Percentiles rank a stretch among this genome's conserved stretches.
phyloP scores from a whole-genome alignment of 2,113 vertebrate species.

The Grallaria varia region DNA sequence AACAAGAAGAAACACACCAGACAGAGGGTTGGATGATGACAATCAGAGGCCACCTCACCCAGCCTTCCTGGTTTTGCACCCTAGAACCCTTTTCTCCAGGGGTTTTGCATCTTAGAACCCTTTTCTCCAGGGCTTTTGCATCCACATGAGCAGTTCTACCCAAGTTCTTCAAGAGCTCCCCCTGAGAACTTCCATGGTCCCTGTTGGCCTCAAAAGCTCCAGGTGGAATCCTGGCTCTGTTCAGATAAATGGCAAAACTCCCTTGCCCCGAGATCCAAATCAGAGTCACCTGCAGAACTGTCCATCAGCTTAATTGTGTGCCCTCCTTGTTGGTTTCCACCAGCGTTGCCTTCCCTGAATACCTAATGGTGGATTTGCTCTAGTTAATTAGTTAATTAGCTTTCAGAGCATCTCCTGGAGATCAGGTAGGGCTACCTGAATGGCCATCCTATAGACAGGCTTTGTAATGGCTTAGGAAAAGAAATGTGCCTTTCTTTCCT shows the following conservation, averaged over 20 bases:
- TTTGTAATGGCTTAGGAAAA: neutral
- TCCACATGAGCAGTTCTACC: fast-evolving
- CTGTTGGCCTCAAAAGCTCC: neutral
- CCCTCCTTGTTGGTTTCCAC: neutral
- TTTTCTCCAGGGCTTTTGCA: neutral
- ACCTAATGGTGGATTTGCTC: neutral
- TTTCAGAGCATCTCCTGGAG: neutral
- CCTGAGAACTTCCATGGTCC: fast-evolving
- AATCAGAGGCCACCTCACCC: too few species aligned
- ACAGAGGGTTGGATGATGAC: neutral
- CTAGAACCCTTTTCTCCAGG: neutral
- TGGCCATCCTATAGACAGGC: neutral
- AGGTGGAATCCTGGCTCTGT: neutral
- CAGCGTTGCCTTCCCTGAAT: neutral
- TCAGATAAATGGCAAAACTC: neutral
- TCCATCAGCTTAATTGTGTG: neutral
- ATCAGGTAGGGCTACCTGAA: neutral
- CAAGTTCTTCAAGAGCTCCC: neutral
- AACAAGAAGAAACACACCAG: neutral
- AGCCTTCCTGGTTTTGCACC: neutral
- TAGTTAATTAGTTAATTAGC: neutral
- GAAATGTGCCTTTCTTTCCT: neutral
- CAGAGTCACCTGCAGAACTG: neutral
- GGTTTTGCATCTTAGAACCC: neutral
- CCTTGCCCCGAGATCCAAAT: neutral